These are phyloP conservation scores for Turritopsis dohrnii DNA, from an alignment of 30 jellyfish, hydroid and myxozoan species.

Conservation along the genomic window DNA sequence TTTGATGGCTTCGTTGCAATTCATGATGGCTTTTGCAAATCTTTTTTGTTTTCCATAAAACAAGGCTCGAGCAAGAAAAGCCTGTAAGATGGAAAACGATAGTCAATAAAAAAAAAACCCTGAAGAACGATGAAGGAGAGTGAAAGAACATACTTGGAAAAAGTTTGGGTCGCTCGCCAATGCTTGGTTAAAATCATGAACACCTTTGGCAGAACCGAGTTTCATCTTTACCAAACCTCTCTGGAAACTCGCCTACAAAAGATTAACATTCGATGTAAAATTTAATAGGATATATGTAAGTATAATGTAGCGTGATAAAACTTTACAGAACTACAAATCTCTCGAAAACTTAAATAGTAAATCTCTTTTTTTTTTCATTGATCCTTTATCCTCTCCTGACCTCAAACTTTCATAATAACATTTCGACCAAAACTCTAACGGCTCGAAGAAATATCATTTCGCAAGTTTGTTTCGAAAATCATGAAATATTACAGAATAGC, in stretches of 20 bases:
- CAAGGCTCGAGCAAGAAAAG: slow-evolving; percentile 74
- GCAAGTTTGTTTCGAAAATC: no score
- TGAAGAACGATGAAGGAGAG: not conserved
- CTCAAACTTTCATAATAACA: no score
- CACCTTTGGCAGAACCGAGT: slow-evolving; percentile 52
- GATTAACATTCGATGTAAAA: not conserved
- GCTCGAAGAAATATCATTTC: no score
- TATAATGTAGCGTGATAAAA: no score
- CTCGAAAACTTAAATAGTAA: no score
- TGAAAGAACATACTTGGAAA: slow-evolving; percentile 43
- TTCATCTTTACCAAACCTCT: slow-evolving; percentile 79
- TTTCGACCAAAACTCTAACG: no score
- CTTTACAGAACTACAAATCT: no score
- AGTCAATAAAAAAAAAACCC: not conserved
- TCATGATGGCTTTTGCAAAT: slow-evolving; percentile 81
- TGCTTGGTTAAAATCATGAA: slow-evolving; percentile 75
- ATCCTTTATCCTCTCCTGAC: no score
- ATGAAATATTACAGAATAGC: no score
- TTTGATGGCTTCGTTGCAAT: slow-evolving; percentile 80
- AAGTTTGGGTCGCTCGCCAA: slow-evolving; percentile 55
- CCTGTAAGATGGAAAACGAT: slow-evolving; percentile 30
- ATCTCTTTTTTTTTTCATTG: no score
- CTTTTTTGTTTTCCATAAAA: slow-evolving; percentile 69
- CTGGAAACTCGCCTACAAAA: slow-evolving; percentile 55
- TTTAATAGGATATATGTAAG: no score